Evolutionary conservation across 2,797 vertebrate genomes (phyloP), one percentile per base, ranked within the genome.

Genomic region (Sebastes hubbsi): DNA sequence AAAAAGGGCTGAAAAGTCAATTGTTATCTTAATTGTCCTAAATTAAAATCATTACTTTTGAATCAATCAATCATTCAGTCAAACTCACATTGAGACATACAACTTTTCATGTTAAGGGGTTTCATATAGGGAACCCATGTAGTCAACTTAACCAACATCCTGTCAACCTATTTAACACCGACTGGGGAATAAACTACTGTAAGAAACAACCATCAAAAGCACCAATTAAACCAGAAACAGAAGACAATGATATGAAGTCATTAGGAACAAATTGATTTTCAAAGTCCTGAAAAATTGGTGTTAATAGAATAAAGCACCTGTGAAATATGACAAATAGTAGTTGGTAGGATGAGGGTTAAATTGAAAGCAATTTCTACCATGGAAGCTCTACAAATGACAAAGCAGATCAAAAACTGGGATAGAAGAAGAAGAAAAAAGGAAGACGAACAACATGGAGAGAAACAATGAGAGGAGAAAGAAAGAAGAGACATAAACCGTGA

Each of bases 401-500:
- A 74, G 32, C 16, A 36, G 38, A 59, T 32, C 0, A 11, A 34
- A 11, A 32, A 65, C 49, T 29, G 8, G 59, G 5, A 54, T 7
- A 25, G 32, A 46, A 32, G 36, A 46, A 62, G 8, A 70, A 20
- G 12, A 42, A 62, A n/a, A 10, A 42, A 22, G 1, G 6, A 56
- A 74, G 46, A 24, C 4, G 11, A 8, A 12, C 20, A 64, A 22
- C 4, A 0, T 4, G 5, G 46, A 22, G 29, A 64, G 20, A 25
- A 66, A 22, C n/a, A 72, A 63, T 8, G 64, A 66, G 54, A 78
- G 5, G 38, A 58, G n/a, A 46, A 55, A 30, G 72, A 84, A 82
- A 86, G 78, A 80, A 75, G 80, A 84, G 80, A 72, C 80, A 66
- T 75, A 55, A 80, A 87, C 67, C 77, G 67, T 54, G 62, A 83